These are phyloP conservation scores for Lepidurus couesii DNA, from an alignment of 1,140 invertebrate genomes.

Conservation along the genomic window DNA sequence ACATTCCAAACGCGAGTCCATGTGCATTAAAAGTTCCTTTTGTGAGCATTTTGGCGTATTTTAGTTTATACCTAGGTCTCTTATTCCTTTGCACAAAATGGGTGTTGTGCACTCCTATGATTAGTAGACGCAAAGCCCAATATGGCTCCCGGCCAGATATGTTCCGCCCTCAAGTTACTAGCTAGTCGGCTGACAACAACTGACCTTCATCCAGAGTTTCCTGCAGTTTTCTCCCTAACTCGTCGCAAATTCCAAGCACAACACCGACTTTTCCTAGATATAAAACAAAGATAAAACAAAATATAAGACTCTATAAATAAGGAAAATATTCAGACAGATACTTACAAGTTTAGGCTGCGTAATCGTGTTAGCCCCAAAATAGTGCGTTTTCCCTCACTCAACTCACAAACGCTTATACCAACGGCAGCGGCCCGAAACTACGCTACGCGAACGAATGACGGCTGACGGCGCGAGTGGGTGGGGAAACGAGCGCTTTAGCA, in stretches of 20 bases:
- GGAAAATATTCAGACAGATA: not conserved
- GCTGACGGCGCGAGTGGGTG: slow-evolving; percentile 11
- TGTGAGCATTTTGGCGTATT: not conserved
- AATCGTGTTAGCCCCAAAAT: not conserved
- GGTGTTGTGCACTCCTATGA: not conserved
- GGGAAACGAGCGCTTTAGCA: not conserved
- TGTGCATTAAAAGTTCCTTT: not conserved
- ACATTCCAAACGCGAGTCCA: not conserved
- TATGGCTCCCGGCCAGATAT: slow-evolving; percentile 17
- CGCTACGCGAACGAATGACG: slow-evolving; percentile 6
- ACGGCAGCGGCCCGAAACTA: slow-evolving; percentile 12
- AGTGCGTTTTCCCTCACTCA: not conserved
- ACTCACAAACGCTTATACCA: not conserved
- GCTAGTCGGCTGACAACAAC: not conserved
- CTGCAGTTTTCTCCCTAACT: not conserved
- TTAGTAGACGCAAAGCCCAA: not conserved
- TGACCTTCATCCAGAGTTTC: slow-evolving; percentile 12
- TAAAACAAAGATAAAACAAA: not conserved
- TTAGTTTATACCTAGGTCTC: not conserved
- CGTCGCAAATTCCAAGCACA: not conserved
- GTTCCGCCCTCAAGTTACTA: slow-evolving; percentile 21
- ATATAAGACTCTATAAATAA: not conserved
- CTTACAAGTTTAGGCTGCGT: not conserved
- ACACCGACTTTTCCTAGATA: not conserved
- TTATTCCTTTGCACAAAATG: not conserved